Conservation (phyloP, 1,140 invertebrate species). For the Drosophila ercepeae region DNA sequence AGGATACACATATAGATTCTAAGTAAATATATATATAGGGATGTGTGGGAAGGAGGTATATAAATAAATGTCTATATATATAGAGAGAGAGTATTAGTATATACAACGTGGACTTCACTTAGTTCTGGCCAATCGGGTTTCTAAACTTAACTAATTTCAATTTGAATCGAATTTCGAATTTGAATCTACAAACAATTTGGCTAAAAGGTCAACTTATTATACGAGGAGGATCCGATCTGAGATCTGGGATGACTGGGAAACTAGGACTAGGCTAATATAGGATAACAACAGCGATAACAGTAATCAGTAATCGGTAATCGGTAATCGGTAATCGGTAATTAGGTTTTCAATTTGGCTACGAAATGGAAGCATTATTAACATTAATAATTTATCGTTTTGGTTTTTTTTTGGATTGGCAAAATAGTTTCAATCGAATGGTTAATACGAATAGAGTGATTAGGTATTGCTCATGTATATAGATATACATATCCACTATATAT, state of each 20-base stretch:
- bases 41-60: not conserved
- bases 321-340: constrained; percentile 34
- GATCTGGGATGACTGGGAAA: constrained; percentile 12
- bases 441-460: constrained; percentile 29
- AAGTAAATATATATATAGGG: constrained; percentile 14
- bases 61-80: constrained; percentile 2
- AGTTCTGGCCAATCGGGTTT: constrained; percentile 17
- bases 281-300: constrained; percentile 60
- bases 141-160: constrained; percentile 12
- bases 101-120: constrained; percentile 30
- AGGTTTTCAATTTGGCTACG: constrained; percentile 55
- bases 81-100: constrained; percentile 10
- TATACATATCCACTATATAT: constrained; percentile 10
- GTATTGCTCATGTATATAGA: constrained; percentile 9
- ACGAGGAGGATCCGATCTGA: constrained; percentile 20
- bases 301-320: constrained; percentile 29
- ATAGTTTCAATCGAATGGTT: constrained; percentile 35
- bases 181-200: constrained; percentile 29
- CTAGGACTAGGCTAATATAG: constrained; percentile 43
- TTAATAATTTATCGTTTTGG: constrained; percentile 17
- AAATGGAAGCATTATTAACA: constrained; percentile 67
- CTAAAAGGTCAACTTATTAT: constrained; percentile 55
- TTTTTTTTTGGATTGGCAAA: constrained; percentile 58
- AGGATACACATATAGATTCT: constrained; percentile 5
- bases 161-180: no score